Percentiles rank a stretch among this genome's conserved stretches.
These are phyloP conservation scores for Sylvia borin DNA, from an alignment of 2,797 vertebrate genomes.

Conservation along the genomic window DNA sequence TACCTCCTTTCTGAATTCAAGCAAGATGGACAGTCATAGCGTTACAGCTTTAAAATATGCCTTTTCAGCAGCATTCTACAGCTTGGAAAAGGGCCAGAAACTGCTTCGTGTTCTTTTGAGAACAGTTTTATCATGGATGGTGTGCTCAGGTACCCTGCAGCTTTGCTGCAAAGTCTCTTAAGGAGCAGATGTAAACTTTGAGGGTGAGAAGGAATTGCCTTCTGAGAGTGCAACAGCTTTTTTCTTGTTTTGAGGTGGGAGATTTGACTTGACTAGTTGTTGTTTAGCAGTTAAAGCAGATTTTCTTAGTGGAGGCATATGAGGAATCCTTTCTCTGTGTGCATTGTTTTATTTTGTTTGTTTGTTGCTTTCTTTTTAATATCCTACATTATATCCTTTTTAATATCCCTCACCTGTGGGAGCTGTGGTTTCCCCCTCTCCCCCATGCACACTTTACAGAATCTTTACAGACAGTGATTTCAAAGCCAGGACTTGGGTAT, in stretches of 20 bases:
- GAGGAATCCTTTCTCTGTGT: neutral
- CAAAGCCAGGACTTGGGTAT: neutral
- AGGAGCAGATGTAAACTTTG: neutral
- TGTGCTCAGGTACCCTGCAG: conserved; percentile 22
- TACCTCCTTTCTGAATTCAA: neutral
- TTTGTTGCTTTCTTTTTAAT: neutral
- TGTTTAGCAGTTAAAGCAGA: neutral
- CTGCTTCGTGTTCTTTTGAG: neutral
- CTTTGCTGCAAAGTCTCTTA: neutral
- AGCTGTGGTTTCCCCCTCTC: neutral
- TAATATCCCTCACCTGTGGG: neutral
- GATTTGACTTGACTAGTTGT: neutral
- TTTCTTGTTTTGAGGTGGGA: neutral
- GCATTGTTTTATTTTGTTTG: neutral
- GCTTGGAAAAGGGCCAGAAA: conserved; percentile 31
- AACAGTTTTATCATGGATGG: neutral
- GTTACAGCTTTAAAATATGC: conserved; percentile 11
- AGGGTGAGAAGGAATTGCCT: neutral
- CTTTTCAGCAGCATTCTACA: conserved; percentile 21
- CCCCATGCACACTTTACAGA: neutral
- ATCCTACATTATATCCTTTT: neutral
- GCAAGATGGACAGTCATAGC: neutral
- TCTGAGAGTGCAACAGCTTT: neutral
- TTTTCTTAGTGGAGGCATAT: neutral
- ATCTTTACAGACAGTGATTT: neutral